phyloP scores from a whole-genome alignment of 37 sponge, comb jelly and placozoan genomes.

The Cladorhizidae sp. region DNA sequence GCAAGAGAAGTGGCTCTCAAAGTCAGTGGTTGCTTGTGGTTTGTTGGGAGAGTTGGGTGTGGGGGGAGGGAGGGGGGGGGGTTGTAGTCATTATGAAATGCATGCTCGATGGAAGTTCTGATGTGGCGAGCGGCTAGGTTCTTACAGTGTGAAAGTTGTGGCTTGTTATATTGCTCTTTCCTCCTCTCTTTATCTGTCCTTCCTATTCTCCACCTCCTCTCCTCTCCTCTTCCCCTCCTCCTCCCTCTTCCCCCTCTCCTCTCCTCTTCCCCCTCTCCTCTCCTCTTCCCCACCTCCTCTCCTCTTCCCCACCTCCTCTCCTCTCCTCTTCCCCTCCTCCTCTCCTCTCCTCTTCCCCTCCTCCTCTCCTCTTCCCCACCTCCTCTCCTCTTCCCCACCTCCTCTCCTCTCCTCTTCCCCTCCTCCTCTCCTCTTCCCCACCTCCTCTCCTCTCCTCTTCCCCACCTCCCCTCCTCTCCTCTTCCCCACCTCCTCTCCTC shows the following conservation, averaged over 20 bases:
- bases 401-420: background rate
- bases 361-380: background rate
- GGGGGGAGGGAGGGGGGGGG: no score
- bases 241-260: background rate
- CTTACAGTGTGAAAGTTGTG: no score
- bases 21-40: constrained; percentile 35
- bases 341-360: background rate
- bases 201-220: background rate
- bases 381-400: no score
- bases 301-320: background rate
- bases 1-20: constrained; percentile 72
- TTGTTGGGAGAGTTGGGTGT: no score
- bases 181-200: background rate
- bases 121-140: no score
- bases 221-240: background rate
- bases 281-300: background rate
- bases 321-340: no score
- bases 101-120: no score
- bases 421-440: background rate
- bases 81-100: no score
- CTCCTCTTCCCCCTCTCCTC: background rate
- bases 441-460: background rate
- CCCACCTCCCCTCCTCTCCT: background rate
- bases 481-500: background rate
- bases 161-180: no score